Base-by-base conservation (phyloP, 2,113 vertebrate genomes). In the Gymnarchus niloticus region DNA sequence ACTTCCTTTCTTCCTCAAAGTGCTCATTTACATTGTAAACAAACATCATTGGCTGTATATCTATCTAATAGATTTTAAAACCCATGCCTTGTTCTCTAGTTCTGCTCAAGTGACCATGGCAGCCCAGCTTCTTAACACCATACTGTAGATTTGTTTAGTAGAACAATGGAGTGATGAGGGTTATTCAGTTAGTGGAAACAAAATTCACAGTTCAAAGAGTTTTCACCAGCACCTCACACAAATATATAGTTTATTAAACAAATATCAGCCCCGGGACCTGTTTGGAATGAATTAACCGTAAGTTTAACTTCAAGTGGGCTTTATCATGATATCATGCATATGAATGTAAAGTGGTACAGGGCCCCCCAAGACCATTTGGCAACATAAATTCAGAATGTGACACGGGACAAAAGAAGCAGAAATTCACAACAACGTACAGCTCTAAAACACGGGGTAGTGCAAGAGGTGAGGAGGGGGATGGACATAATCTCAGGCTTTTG, bases 1-100 rank as follows among this genome's bases (percentile, higher is more conserved):
- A 14, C 14, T 44, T 48, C 41, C 48, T 69, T 41, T 78, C 51
- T 44, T 21, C 2, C 59, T 44, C 56, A 51, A 1, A 48, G 17
- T 51, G 33, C 59, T 69, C 44, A 84, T 65, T 84, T 65, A 65
- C 23, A 84, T 21, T n/a, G 46, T 23, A 9, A 73, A 19, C 83
- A 25, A 84, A 69, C 51, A 7, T 44, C 57, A 84, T 33, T 61
- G 56, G 73, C 59, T 51, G 10, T 46, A 25, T 84, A 73, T 48
- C 56, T 61, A 84, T 56, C 54, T 84, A 56, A 48, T 25, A 84
- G 83, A 41, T 41, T 49, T 23, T 23, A 57, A 33, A n/a, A 84
- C 23, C 56, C 25, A 56, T 37, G 51, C 51, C n/a, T 54, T 81
- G 46, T 81, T 46, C 48, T 48, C 81, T 19, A 25, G 52, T 56